Evolutionary conservation across 2,888 invertebrate genomes (phyloP).

Genomic region (Sturmia bella): DNA sequence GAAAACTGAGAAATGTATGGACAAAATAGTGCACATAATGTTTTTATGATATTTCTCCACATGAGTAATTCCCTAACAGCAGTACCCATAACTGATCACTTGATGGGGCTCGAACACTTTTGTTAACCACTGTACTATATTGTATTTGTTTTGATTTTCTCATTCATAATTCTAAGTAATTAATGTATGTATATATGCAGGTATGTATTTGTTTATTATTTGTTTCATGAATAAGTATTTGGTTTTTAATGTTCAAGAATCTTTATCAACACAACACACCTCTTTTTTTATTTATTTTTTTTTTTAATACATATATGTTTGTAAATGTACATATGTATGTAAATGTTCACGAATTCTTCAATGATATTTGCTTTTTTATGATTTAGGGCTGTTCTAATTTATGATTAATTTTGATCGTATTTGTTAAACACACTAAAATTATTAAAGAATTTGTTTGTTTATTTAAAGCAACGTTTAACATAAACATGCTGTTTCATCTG

Average conservation of each 20-base stretch:
- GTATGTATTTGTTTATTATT: neutral
- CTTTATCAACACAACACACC: neutral
- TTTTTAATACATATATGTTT: neutral
- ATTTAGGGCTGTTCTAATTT: neutral
- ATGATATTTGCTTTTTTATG: neutral
- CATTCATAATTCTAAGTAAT: slow-evolving; percentile 21
- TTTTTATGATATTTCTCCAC: neutral
- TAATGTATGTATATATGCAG: neutral
- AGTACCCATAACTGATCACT: neutral
- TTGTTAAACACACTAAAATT: slow-evolving; percentile 20
- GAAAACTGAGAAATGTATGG: no score
- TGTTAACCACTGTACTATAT: slow-evolving; percentile 1
- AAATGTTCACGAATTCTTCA: slow-evolving; percentile 14
- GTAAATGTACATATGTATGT: neutral
- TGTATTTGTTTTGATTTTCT: slow-evolving; percentile 37
- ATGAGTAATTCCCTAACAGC: neutral
- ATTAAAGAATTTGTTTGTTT: slow-evolving; percentile 18
- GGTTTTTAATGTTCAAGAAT: neutral
- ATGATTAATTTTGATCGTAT: neutral
- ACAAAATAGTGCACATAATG: no score
- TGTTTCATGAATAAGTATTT: slow-evolving; percentile 7
- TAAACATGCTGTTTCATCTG: slow-evolving; percentile 35
- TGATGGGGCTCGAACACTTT: neutral
- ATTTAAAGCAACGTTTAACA: slow-evolving; percentile 17
- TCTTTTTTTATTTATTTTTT: neutral